Conservation (phyloP, 2,888 invertebrate species). For the Oligia strigilis region DNA sequence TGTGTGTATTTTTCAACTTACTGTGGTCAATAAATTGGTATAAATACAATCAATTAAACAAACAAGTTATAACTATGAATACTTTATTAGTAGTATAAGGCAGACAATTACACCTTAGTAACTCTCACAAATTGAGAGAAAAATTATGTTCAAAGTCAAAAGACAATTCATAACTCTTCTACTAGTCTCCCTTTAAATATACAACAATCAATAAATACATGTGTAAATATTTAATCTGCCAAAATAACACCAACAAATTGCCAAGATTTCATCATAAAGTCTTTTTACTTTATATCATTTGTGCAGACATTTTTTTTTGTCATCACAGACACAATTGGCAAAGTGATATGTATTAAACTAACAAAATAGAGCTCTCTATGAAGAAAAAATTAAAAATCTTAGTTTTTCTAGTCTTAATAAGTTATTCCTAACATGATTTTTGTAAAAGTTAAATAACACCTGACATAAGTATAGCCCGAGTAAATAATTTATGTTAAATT, state of each 20-base stretch:
- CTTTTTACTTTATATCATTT: slow-evolving; percentile 40
- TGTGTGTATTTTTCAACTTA: neutral
- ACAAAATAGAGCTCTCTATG: slow-evolving; percentile 35
- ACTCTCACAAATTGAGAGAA: slow-evolving; percentile 56
- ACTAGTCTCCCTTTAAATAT: slow-evolving; percentile 52
- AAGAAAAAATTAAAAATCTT: slow-evolving; percentile 39
- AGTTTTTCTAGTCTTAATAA: slow-evolving; percentile 28
- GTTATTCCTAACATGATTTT: slow-evolving; percentile 36
- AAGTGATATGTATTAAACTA: slow-evolving; percentile 59
- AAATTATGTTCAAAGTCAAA: slow-evolving; percentile 57
- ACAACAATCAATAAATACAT: slow-evolving; percentile 68
- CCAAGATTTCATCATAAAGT: slow-evolving; percentile 41
- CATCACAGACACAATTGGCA: slow-evolving; percentile 66
- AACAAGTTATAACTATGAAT: slow-evolving; percentile 57
- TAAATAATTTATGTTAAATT: slow-evolving; percentile 32
- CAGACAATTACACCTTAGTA: slow-evolving; percentile 57
- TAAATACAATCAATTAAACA: slow-evolving; percentile 36
- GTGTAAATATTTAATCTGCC: slow-evolving; percentile 61
- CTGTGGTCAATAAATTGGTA: neutral
- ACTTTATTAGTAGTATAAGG: slow-evolving; percentile 67
- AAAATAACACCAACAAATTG: slow-evolving; percentile 53
- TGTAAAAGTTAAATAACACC: slow-evolving; percentile 39
- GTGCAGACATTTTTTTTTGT: slow-evolving; percentile 53
- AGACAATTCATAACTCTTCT: slow-evolving; percentile 50
- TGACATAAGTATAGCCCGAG: slow-evolving; percentile 49